Evolutionary conservation across 2,888 invertebrate genomes (phyloP).

Genomic region (Matsumyia berberina): DNA sequence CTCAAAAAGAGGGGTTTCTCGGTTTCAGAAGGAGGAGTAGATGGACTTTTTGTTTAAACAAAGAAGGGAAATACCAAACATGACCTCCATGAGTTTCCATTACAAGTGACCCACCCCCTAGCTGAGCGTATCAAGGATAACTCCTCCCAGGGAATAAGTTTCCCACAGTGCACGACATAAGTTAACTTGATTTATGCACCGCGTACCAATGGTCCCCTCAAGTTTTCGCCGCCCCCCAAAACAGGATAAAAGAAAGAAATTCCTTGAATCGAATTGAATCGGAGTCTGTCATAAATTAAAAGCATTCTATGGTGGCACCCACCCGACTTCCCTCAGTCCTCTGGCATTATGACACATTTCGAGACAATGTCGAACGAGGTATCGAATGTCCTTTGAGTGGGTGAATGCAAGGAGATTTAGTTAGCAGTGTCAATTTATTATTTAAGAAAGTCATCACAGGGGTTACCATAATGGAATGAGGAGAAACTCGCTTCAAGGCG

Average conservation of each 20-base stretch:
- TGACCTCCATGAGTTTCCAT: slow-evolving; percentile 42
- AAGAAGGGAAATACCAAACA: slow-evolving; percentile 17
- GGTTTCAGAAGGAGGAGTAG: not conserved
- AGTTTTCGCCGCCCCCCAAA: slow-evolving; percentile 2
- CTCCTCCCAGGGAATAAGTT: slow-evolving; percentile 38
- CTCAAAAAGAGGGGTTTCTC: slow-evolving; percentile 1
- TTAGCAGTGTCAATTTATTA: slow-evolving; percentile 60
- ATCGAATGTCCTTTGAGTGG: slow-evolving; percentile 65
- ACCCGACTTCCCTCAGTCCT: not conserved
- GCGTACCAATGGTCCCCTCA: slow-evolving; percentile 15
- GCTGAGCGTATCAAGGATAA: slow-evolving; percentile 40
- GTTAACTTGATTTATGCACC: slow-evolving; percentile 53
- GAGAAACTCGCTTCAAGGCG: slow-evolving; percentile 13
- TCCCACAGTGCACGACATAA: slow-evolving; percentile 45
- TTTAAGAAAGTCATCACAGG: slow-evolving; percentile 46
- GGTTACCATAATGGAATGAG: slow-evolving; percentile 5
- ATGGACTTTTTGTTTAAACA: slow-evolving; percentile 10
- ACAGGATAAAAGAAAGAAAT: slow-evolving; percentile 35
- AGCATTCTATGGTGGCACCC: slow-evolving; percentile 15
- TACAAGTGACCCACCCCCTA: slow-evolving; percentile 42
- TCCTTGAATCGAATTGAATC: slow-evolving; percentile 64
- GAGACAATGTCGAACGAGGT: slow-evolving; percentile 57
- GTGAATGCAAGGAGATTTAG: slow-evolving; percentile 62
- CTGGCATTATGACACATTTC: slow-evolving; percentile 53
- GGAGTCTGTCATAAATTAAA: slow-evolving; percentile 57